Evolutionary conservation across 2,888 invertebrate species (phyloP).

Genomic region (Drosophila birchii): DNA sequence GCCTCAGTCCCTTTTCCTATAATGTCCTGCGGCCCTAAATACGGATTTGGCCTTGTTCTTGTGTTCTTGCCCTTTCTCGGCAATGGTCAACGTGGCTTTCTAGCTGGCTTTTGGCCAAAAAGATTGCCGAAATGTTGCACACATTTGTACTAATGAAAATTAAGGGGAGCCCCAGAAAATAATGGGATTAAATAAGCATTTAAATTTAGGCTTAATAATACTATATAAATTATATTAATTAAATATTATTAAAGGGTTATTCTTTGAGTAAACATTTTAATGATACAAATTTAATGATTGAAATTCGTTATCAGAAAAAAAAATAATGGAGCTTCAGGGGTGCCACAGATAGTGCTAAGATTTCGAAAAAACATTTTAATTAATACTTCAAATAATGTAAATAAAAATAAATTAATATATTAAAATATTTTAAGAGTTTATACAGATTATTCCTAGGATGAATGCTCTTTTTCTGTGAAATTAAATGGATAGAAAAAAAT

Average conservation of each 20-base stretch:
- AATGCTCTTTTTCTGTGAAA: background rate
- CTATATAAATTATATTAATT: background rate
- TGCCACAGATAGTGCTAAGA: background rate
- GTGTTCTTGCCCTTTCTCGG: constrained; percentile 13
- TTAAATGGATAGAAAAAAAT: too few relatives aligned
- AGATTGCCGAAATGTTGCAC: background rate
- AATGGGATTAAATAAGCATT: too few relatives aligned
- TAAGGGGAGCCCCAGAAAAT: background rate
- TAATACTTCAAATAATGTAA: background rate
- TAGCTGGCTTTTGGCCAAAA: background rate
- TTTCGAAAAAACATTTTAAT: background rate
- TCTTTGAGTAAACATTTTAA: too few relatives aligned
- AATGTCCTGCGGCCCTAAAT: constrained; percentile 22
- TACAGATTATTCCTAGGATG: background rate
- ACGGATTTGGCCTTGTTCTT: constrained; percentile 33
- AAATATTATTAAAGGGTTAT: background rate
- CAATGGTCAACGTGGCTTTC: constrained; percentile 7
- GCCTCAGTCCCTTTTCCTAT: background rate
- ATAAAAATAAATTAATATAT: background rate
- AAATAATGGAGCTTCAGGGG: too few relatives aligned
- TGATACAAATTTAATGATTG: too few relatives aligned
- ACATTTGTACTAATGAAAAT: background rate
- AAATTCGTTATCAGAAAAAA: too few relatives aligned
- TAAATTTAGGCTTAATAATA: background rate
- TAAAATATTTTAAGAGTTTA: too few relatives aligned